Evolutionary conservation across 1,140 invertebrate species (phyloP).

Genomic region (Eulimnadia texana): DNA sequence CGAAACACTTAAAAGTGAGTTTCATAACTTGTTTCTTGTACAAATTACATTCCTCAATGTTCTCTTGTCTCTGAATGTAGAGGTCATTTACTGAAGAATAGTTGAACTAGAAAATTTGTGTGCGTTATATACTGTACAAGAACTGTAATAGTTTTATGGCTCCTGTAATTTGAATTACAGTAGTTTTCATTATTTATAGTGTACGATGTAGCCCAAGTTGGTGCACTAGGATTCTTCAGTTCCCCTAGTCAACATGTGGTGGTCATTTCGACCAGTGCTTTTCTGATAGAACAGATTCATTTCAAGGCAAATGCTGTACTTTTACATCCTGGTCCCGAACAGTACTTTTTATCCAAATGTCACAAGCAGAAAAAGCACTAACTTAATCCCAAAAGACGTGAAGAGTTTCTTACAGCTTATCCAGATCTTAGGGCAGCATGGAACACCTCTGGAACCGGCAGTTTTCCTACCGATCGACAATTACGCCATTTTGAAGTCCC

Average conservation of each 20-base stretch:
- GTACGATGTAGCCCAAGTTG: conserved; percentile 4
- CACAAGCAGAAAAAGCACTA: background rate
- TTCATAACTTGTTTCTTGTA: no score
- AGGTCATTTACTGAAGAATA: no score
- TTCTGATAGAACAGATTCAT: background rate
- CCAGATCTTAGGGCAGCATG: background rate
- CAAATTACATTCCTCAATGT: no score
- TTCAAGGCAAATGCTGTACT: conserved; percentile 7
- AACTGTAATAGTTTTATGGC: background rate
- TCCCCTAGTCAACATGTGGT: background rate
- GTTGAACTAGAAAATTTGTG: no score
- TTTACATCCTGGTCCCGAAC: background rate
- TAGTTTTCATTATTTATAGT: no score
- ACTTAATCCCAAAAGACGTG: background rate
- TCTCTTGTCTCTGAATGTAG: no score
- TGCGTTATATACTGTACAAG: no score
- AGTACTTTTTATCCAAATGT: background rate
- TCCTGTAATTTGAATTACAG: no score
- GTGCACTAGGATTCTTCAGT: background rate
- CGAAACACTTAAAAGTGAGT: background rate
- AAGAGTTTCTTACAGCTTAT: background rate
- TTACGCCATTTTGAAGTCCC: background rate
- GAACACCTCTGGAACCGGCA: no score
- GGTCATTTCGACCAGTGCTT: conserved; percentile 12
- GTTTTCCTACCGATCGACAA: background rate